Percentiles rank a stretch among this genome's conserved stretches.
Evolutionary conservation across 2,797 vertebrate genomes (phyloP).

Genomic region (Babyrousa celebensis): DNA sequence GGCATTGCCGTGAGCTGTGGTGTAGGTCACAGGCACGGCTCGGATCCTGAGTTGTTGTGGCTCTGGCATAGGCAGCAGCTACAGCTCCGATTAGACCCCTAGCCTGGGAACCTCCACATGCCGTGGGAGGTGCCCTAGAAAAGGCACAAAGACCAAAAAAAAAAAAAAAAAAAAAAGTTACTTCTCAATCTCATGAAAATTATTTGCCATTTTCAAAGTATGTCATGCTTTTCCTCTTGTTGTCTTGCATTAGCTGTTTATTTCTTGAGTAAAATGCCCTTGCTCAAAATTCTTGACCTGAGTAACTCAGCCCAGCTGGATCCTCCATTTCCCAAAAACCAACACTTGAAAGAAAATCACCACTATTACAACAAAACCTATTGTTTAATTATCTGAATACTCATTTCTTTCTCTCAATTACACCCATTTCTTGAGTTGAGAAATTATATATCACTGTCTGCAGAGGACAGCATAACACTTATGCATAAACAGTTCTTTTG

Average conservation of each 20-base stretch:
- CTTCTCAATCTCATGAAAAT: not conserved
- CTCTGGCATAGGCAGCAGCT: too few species aligned
- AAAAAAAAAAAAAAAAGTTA: not conserved
- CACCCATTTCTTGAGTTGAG: not conserved
- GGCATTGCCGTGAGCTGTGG: too few species aligned
- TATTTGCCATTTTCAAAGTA: not conserved
- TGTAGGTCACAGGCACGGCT: too few species aligned
- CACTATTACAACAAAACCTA: not conserved
- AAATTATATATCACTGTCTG: not conserved
- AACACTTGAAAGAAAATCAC: not conserved
- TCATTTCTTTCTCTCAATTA: constrained; percentile 14
- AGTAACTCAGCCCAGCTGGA: not conserved
- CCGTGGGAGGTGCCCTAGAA: too few species aligned
- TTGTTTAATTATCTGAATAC: not conserved
- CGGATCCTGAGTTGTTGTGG: too few species aligned
- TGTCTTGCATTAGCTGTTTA: not conserved
- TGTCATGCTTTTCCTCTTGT: not conserved
- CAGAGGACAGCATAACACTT: not conserved
- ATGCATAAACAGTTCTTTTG: constrained; percentile 5
- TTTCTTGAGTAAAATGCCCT: not conserved
- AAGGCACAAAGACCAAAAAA: too few species aligned
- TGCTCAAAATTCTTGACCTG: constrained; percentile 18
- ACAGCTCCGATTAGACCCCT: too few species aligned
- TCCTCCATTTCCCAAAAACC: constrained; percentile 1
- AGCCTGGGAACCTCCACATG: too few species aligned